These are phyloP conservation scores for Epistrophe grossulariae DNA, from an alignment of 2,888 invertebrate species.

Conservation along the genomic window DNA sequence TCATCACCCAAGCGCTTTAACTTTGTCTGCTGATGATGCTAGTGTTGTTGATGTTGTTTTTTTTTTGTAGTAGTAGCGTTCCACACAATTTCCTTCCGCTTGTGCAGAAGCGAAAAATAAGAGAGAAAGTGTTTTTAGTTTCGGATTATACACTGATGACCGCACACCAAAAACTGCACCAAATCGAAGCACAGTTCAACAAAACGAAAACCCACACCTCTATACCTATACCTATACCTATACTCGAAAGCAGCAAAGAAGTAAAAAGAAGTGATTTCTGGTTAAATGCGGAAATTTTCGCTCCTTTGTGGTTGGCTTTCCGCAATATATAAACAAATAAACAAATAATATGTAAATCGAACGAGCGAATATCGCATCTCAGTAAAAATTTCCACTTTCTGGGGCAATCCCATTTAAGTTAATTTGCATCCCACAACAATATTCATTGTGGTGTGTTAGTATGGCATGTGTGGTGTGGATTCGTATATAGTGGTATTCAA, in stretches of 20 bases:
- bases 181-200: slow-evolving; percentile 27
- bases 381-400: slow-evolving; percentile 43
- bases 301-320: slow-evolving; percentile 27
- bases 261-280: slow-evolving; percentile 62
- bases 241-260: neutral
- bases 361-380: slow-evolving; percentile 43
- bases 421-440: slow-evolving; percentile 60
- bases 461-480: slow-evolving; percentile 23
- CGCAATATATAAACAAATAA: slow-evolving; percentile 43
- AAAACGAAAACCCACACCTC: slow-evolving; percentile 17
- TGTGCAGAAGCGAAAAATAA: neutral
- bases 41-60: neutral
- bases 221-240: neutral
- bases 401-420: slow-evolving; percentile 64
- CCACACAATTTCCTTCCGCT: slow-evolving; percentile 66
- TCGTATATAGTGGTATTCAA: neutral
- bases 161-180: slow-evolving; percentile 42
- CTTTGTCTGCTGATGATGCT: slow-evolving; percentile 18
- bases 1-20: slow-evolving; percentile 9
- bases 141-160: slow-evolving; percentile 46
- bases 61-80: slow-evolving; percentile 28
- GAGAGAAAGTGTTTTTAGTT: slow-evolving; percentile 64
- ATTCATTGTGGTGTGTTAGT: slow-evolving; percentile 18
- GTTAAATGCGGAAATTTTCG: slow-evolving; percentile 63
- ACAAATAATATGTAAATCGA: neutral